Percentiles rank a stretch among this genome's conserved stretches.
These are phyloP conservation scores for Phasianus colchicus DNA, from an alignment of 2,113 vertebrate genomes.

Conservation along the genomic window DNA sequence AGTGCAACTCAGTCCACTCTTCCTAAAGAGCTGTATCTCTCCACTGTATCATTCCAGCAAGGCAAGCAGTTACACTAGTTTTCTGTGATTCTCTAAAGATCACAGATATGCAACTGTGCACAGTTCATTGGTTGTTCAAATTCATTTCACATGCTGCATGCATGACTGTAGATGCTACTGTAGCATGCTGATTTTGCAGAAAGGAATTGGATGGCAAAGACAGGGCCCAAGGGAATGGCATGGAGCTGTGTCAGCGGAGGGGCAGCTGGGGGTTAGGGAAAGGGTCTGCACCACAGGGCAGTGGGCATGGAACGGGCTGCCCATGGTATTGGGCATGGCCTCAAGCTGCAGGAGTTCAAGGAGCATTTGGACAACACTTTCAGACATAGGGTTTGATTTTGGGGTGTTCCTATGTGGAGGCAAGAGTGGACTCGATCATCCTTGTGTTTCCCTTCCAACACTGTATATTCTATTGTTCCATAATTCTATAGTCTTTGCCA, in stretches of 20 bases:
- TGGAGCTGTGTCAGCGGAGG: not conserved
- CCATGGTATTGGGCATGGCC: no score
- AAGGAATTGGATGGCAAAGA: accelerated
- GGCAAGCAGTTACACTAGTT: not conserved
- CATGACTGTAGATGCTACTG: not conserved
- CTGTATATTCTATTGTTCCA: no score
- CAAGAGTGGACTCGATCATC: no score
- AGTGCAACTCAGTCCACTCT: not conserved
- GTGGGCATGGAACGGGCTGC: not conserved
- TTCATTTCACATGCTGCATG: not conserved
- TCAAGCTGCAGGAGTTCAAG: no score
- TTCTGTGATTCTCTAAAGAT: not conserved
- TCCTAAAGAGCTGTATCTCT: not conserved
- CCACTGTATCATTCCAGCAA: not conserved
- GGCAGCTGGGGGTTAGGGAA: not conserved
- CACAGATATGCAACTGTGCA: not conserved
- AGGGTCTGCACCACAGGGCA: not conserved
- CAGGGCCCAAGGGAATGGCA: not conserved
- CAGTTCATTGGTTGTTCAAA: not conserved
- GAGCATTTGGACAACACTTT: no score
- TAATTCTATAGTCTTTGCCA: no score
- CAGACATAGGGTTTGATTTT: no score
- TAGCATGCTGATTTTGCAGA: not conserved
- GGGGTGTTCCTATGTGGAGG: no score
- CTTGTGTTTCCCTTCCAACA: no score